Evolutionary conservation across 1,140 invertebrate species (phyloP), one percentile per base, ranked within the genome.

Genomic region (Sarcophaga bullata): DNA sequence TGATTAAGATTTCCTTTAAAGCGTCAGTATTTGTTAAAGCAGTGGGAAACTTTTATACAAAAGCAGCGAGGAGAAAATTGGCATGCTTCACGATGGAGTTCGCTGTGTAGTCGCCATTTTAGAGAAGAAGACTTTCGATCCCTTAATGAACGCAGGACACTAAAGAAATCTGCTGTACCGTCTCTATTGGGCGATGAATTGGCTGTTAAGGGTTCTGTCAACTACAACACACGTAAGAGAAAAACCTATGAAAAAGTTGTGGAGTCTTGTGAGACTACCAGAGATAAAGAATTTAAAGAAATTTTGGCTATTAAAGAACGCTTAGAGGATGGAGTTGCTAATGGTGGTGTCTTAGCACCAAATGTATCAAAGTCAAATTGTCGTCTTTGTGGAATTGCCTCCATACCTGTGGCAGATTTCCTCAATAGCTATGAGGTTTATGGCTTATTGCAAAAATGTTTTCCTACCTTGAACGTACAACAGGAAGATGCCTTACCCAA

Each of bases 381-480:
- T 25, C 86, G 88, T 9, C 85, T 90, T 54, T 90, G 88, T 81
- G 87, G 87, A 2, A 75, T 52, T 11, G 80, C 80, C 0, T 84
- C 85, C 1, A 48, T 75, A 4, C 85, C 87, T 11, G 87, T 86
- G n/a, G 85, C 86, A 0, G 86, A 87, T 0, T 90, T 90, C 48
- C 85, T 86, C 3, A 87, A 86, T 19, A 89, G 86, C 73, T 88
- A 87, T 37, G 87, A 90, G 78, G 81, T 89, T 0, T 90, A 88
- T 81, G 88, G 85, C 52, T 87, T 89, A 86, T 86, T 90, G 47
- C 88, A 90, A 52, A 86, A 89, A 83, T 90, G 88, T 73, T 89
- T 90, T 82, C 88, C 88, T 11, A 89, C 88, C 0, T 84, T 90
- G 2, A 88, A 90, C 68, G 87, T 90, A 72, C 85, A 87, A 49